These are phyloP conservation scores for Watsonalla cultraria DNA, from an alignment of 2,888 invertebrate species.

Conservation along the genomic window DNA sequence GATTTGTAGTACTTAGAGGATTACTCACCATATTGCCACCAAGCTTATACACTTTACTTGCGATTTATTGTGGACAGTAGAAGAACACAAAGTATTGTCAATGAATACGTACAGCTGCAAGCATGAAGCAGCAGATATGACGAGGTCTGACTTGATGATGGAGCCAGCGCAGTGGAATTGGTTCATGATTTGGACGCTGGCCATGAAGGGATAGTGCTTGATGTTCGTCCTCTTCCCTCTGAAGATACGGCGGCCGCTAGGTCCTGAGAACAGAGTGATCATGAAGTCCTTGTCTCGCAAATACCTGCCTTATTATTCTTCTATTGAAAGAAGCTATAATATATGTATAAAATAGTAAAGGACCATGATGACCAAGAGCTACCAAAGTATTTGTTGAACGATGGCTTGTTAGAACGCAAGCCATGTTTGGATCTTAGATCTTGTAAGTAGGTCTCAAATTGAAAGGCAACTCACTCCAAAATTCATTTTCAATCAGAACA, in stretches of 20 bases:
- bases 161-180: constrained; percentile 57
- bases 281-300: too few species aligned
- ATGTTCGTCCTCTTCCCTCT: constrained; percentile 40
- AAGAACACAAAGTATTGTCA: too few species aligned
- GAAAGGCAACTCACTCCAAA: constrained; percentile 44
- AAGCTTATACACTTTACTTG: too few species aligned
- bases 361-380: too few species aligned
- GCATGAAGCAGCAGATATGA: constrained; percentile 63
- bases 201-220: constrained; percentile 58
- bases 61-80: too few species aligned
- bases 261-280: constrained; percentile 20
- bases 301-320: neutral
- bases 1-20: too few species aligned
- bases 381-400: too few species aligned
- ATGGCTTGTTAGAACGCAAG: too few species aligned
- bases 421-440: too few species aligned
- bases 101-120: constrained; percentile 50
- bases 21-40: too few species aligned
- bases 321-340: neutral
- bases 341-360: neutral
- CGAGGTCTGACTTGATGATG: constrained; percentile 55
- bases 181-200: constrained; percentile 51
- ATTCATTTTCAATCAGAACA: constrained; percentile 31
- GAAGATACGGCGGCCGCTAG: constrained; percentile 47
- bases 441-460: neutral